phyloP scores from a whole-genome alignment of 2,797 vertebrate species.

The Sebastes vulpes region DNA sequence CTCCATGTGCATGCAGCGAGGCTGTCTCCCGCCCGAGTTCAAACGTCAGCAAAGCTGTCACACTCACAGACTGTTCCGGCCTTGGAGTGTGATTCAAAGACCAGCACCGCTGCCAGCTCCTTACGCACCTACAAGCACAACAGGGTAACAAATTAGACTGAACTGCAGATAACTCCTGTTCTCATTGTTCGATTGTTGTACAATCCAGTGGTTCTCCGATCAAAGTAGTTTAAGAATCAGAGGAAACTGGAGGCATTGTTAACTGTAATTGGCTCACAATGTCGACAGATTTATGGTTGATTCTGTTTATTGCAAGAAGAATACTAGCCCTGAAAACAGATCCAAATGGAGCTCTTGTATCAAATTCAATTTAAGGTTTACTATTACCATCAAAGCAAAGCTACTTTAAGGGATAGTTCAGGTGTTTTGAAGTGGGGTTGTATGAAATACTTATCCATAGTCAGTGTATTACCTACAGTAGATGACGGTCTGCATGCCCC shows the following conservation, averaged over 20 bases:
- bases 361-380: not conserved
- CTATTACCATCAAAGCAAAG: not conserved
- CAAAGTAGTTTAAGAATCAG: not conserved
- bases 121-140: constrained; percentile 89
- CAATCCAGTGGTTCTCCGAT: not conserved
- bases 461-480: not conserved
- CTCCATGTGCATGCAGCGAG: not conserved
- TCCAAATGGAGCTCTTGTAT: not conserved
- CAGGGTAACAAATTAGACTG: constrained; percentile 4
- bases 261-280: not conserved
- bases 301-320: not conserved
- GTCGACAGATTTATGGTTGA: not conserved
- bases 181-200: not conserved
- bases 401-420: not conserved
- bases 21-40: not conserved
- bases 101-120: constrained; percentile 93
- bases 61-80: constrained; percentile 96
- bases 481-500: not conserved
- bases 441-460: not conserved
- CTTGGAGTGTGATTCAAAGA: constrained; percentile 94
- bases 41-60: constrained; percentile 20
- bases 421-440: not conserved
- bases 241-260: not conserved
- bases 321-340: not conserved
- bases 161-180: not conserved